phyloP scores from a whole-genome alignment of 2,797 vertebrate species.

The Sebastes baramenuke region DNA sequence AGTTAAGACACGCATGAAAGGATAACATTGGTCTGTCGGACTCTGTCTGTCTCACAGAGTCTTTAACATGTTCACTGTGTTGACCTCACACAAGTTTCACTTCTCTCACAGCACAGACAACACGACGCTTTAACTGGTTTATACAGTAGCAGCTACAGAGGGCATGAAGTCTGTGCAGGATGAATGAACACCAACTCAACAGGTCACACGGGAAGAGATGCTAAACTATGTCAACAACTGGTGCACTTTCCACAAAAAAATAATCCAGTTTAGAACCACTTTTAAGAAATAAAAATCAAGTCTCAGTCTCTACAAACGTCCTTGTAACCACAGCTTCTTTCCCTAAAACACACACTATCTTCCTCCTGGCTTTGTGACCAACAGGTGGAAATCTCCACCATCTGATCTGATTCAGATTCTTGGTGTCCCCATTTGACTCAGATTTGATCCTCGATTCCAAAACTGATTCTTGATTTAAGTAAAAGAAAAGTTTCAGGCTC shows the following conservation, averaged over 20 bases:
- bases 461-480: background rate
- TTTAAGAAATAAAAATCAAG: background rate
- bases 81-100: background rate
- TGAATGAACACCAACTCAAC: background rate
- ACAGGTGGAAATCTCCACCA: no score
- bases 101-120: background rate
- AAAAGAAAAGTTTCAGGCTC: background rate
- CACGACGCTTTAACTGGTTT: background rate
- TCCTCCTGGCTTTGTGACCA: no score
- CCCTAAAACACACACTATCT: background rate
- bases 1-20: slow-evolving; percentile 52
- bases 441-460: background rate
- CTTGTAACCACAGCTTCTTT: background rate
- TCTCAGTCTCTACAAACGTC: background rate
- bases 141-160: background rate
- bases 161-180: background rate
- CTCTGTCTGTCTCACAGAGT: background rate
- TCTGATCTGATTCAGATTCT: no score
- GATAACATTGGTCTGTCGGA: background rate
- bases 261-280: background rate
- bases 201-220: background rate
- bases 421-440: accelerated
- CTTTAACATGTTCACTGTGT: background rate
- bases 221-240: background rate
- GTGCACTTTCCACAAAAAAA: background rate